phyloP scores from a whole-genome alignment of 2,888 invertebrate species.

The Pyrochroa serraticornis region DNA sequence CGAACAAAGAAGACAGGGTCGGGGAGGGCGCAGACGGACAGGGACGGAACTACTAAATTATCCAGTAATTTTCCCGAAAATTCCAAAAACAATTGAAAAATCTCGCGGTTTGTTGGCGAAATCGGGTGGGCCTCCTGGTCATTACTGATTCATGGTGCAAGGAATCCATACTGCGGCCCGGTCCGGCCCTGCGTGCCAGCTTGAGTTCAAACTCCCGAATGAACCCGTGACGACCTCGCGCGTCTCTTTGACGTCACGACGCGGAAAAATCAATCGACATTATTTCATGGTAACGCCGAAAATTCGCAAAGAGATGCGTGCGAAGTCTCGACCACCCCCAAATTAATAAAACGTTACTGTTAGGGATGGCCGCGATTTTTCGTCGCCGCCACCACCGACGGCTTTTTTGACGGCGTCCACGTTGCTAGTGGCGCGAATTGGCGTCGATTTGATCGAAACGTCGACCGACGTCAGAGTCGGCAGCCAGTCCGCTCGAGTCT shows the following conservation, averaged over 20 bases:
- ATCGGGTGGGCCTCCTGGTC: no score
- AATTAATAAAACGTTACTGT: not conserved
- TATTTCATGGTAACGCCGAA: slow-evolving; percentile 30
- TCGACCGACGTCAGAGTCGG: slow-evolving; percentile 31
- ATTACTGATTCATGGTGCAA: no score
- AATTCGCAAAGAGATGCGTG: slow-evolving; percentile 1
- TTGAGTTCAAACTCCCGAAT: slow-evolving; percentile 44
- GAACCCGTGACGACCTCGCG: slow-evolving; percentile 43
- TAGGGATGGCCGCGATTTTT: no score
- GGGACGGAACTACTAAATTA: no score
- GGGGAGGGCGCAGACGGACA: no score
- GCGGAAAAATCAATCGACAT: slow-evolving; percentile 43
- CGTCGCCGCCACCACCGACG: not conserved
- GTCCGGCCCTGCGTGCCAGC: slow-evolving; percentile 28
- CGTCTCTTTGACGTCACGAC: slow-evolving; percentile 39
- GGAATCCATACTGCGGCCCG: not conserved
- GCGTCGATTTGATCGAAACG: slow-evolving; percentile 21
- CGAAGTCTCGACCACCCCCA: not conserved
- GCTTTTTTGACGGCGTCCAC: not conserved
- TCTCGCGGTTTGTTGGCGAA: no score
- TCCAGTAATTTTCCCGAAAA: no score
- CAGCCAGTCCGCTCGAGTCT: slow-evolving; percentile 31
- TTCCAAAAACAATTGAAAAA: no score
- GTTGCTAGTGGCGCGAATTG: slow-evolving; percentile 18
- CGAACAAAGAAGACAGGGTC: no score